Conservation (phyloP, 2,113 vertebrate species). For the Ammodytes dubius region DNA sequence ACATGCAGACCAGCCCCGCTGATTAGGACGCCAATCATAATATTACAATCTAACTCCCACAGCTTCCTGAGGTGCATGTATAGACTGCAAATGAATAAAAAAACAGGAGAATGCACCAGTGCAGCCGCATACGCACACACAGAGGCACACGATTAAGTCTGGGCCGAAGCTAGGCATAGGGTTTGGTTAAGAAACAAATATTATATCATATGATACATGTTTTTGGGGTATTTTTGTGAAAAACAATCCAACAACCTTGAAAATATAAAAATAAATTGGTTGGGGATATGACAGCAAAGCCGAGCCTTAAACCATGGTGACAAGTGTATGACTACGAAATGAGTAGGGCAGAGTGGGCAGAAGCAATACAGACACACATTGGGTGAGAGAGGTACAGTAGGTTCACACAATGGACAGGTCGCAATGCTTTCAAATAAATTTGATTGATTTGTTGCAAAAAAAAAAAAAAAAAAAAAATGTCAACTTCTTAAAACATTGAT, state of each 20-base stretch:
- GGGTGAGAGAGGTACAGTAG: neutral
- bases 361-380: slow-evolving; percentile 5
- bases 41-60: slow-evolving; percentile 1
- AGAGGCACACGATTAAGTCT: neutral
- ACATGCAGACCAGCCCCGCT: slow-evolving; percentile 13
- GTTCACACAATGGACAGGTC: neutral
- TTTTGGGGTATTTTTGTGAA: too few relatives aligned
- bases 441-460: neutral
- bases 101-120: neutral
- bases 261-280: too few relatives aligned
- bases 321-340: too few relatives aligned
- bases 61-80: neutral
- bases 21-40: slow-evolving; percentile 20
- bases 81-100: neutral
- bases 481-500: neutral
- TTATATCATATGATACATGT: too few relatives aligned
- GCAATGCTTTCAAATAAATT: neutral
- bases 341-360: neutral
- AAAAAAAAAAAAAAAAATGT: neutral
- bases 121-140: neutral
- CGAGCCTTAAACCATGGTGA: too few relatives aligned
- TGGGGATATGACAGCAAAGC: too few relatives aligned
- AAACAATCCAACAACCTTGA: too few relatives aligned
- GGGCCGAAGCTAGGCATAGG: too few relatives aligned
- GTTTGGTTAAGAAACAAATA: too few relatives aligned